Conservation (phyloP, 2,888 invertebrate species). For the Cantharis nigra region DNA sequence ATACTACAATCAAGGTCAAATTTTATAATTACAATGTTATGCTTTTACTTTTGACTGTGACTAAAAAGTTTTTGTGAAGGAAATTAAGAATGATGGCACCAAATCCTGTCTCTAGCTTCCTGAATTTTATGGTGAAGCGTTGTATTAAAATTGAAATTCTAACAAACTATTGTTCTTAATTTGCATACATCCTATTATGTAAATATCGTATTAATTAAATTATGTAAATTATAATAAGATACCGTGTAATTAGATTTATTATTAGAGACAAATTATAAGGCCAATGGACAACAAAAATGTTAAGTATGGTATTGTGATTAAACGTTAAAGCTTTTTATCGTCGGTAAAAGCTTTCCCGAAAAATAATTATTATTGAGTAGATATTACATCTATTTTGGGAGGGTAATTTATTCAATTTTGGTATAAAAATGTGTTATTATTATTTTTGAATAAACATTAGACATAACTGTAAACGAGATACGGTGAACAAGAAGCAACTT, state of each 20-base stretch:
- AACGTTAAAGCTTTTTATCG: not conserved
- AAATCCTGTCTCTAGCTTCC: not conserved
- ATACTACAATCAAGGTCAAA: not conserved
- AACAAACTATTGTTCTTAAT: slow-evolving; percentile 21
- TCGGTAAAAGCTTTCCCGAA: not conserved
- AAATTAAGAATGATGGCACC: not conserved
- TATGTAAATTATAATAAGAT: not conserved
- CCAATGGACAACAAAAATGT: not conserved
- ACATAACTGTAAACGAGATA: slow-evolving; percentile 3
- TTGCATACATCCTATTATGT: slow-evolving; percentile 23
- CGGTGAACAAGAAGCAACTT: slow-evolving; percentile 3
- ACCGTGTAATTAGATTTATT: not conserved
- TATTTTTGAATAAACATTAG: slow-evolving; percentile 1
- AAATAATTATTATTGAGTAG: not conserved
- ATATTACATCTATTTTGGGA: not conserved
- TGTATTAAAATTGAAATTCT: slow-evolving; percentile 3
- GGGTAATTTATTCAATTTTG: not conserved
- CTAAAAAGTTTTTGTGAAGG: not conserved
- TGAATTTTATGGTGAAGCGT: not conserved
- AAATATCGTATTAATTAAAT: slow-evolving; percentile 13
- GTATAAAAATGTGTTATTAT: not conserved
- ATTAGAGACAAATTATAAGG: not conserved
- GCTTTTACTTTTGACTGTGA: not conserved
- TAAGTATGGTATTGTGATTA: too few species aligned
- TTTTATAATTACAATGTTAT: not conserved